These are phyloP conservation scores for Sebastes miniatus DNA, from an alignment of 2,797 vertebrate species.

Conservation along the genomic window DNA sequence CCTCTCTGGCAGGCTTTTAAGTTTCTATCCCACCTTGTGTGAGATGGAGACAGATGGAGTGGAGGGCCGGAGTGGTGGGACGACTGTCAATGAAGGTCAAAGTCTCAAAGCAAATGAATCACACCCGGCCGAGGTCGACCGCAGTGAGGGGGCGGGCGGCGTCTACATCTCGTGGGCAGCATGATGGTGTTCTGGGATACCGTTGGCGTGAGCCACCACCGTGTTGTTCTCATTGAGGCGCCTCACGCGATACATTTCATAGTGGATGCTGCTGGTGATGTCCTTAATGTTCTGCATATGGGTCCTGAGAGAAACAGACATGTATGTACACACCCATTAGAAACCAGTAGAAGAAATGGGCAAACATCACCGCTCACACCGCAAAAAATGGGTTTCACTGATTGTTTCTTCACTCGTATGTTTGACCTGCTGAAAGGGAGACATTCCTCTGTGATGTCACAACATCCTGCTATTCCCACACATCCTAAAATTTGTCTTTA, in stretches of 20 bases:
- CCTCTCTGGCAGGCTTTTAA: constrained; percentile 45
- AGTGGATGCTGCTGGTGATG: constrained; percentile 98
- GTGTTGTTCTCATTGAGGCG: constrained; percentile 91
- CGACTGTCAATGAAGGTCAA: constrained; percentile 27
- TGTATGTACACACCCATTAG: neutral
- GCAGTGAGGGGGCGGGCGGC: constrained; percentile 41
- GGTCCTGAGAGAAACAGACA: constrained; percentile 79
- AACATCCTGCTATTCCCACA: neutral
- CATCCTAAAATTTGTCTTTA: neutral
- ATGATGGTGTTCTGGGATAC: constrained; percentile 86
- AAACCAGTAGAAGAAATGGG: neutral
- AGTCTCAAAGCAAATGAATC: constrained; percentile 41
- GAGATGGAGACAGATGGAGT: constrained; percentile 32
- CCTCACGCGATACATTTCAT: constrained; percentile 95
- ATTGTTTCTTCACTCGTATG: neutral
- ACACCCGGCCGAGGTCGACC: constrained; percentile 2
- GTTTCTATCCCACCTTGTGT: constrained; percentile 47
- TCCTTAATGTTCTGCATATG: constrained; percentile 99
- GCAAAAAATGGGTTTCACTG: neutral
- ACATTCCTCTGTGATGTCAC: neutral
- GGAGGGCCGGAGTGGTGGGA: constrained; percentile 27
- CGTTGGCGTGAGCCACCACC: constrained; percentile 83
- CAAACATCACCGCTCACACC: neutral
- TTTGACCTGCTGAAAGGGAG: neutral
- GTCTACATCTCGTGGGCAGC: constrained; percentile 91